phyloP scores from a whole-genome alignment of 2,888 invertebrate genomes.

The Platycheirus rosarum region DNA sequence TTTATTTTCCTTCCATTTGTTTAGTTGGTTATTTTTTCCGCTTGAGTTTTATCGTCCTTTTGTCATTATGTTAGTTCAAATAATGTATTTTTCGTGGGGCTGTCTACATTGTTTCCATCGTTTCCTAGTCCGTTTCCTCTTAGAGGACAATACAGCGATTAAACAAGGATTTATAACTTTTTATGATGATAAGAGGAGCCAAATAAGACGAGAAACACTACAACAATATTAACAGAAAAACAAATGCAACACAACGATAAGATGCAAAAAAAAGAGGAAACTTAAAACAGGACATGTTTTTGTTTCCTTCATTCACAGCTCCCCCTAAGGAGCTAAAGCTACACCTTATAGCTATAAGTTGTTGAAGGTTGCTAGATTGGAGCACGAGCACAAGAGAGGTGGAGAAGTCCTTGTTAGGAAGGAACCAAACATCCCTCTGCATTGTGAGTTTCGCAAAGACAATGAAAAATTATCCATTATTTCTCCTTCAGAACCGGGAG shows the following conservation, averaged over 20 bases:
- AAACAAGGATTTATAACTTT: conserved; percentile 51
- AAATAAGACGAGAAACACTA: conserved; percentile 12
- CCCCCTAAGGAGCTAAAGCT: conserved; percentile 1
- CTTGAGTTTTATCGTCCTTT: conserved; percentile 24
- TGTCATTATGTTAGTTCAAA: conserved; percentile 36
- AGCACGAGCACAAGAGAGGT: neutral
- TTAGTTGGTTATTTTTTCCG: conserved; percentile 14
- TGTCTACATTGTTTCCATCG: conserved; percentile 16
- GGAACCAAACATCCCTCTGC: conserved; percentile 26
- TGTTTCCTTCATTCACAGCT: neutral
- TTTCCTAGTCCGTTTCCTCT: conserved; percentile 9
- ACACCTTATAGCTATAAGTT: neutral
- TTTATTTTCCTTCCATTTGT: conserved; percentile 4
- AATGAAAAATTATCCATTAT: conserved; percentile 56
- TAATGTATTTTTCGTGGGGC: conserved; percentile 12
- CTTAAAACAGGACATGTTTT: conserved; percentile 35
- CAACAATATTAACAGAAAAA: neutral
- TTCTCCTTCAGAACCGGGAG: conserved; percentile 6
- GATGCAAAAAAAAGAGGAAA: conserved; percentile 5
- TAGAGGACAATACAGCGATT: conserved; percentile 40
- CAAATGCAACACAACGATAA: conserved; percentile 8
- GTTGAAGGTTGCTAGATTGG: neutral
- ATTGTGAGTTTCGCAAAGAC: conserved; percentile 28
- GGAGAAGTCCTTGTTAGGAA: conserved; percentile 3
- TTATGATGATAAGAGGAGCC: conserved; percentile 36